Evolutionary conservation across 2,888 invertebrate species (phyloP), one percentile per base, ranked within the genome.

Genomic region (Epiblema foenella): DNA sequence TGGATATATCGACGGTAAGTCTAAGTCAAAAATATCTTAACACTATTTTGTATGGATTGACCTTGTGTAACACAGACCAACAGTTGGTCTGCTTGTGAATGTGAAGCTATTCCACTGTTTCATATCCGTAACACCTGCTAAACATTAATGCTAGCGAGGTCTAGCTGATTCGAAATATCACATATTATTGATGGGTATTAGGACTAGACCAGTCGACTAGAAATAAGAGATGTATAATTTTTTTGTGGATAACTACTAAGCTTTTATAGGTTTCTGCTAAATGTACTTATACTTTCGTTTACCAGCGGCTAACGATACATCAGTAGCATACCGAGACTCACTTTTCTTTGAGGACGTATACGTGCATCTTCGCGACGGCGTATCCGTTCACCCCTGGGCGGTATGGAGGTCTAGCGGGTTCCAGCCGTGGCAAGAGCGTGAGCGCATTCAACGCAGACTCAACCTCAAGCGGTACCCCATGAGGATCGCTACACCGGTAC

Each of bases 401-500:
- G 29, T 73, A n/a, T 90, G 89, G 89, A 78, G 75, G 0, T 18
- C 20, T 0, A n/a, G 63, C 0, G 85, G 86, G 0, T 74, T 92
- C 0, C 75, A 79, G 49, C 69, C 87, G 2, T 76, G 77, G 1
- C 75, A 84, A 15, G 86, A 88, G 2, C 77, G 78, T 0, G 79
- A 83, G 11, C 83, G 81, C 58, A 82, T 86, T 1, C 54, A 78
- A 1, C 77, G 90, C 51, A 81, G 90, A 57, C 78, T 77, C 0
- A 78, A 91, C 59, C 76, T 91, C 49, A 83, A 84, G 49, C 78
- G 80, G 18, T 83, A 85, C 73, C 81, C 87, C 1, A 68, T 91
- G 20, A 86, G 79, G 71, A 87, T 91, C 46, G 85, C 87, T 24
- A 81, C 87, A 10, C 92, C 91, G 74, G 92, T 91, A 86, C 1